Conservation (phyloP, 1,140 invertebrate species). For the Mercenaria mercenaria region DNA sequence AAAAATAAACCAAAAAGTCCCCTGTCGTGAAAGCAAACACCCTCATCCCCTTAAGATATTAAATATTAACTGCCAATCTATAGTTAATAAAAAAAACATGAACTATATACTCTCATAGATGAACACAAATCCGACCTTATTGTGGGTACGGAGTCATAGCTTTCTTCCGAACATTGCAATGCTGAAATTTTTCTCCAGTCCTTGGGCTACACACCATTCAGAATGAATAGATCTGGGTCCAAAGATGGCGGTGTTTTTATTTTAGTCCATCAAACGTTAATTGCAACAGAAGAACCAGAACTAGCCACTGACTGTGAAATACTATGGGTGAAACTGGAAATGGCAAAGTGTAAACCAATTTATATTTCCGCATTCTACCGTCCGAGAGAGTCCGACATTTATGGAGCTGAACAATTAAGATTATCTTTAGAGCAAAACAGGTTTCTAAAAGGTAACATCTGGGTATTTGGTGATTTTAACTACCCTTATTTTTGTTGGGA, state of each 20-base stretch:
- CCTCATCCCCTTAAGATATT: neutral
- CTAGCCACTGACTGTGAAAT: too few relatives aligned
- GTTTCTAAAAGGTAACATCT: too few relatives aligned
- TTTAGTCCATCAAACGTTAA: neutral
- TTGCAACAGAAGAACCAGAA: neutral
- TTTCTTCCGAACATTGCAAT: neutral
- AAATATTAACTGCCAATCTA: neutral
- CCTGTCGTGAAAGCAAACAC: neutral
- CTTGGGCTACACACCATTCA: neutral
- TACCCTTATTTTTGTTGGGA: too few relatives aligned
- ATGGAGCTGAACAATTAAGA: constrained; percentile 1
- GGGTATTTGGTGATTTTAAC: too few relatives aligned
- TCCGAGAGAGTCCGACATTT: too few relatives aligned
- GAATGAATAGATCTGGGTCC: neutral
- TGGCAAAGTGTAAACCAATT: neutral
- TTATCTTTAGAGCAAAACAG: neutral
- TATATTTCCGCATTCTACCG: constrained; percentile 8
- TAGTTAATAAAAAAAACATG: too few relatives aligned
- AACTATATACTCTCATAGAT: neutral
- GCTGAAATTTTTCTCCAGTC: neutral
- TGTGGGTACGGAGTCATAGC: constrained; percentile 16
- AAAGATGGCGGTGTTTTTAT: neutral
- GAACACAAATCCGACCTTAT: neutral
- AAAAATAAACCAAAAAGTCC: neutral
- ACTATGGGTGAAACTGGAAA: too few relatives aligned